Evolutionary conservation across 2,113 vertebrate species (phyloP), one percentile per base, ranked within the genome.

Genomic region (Maccullochella peelii): DNA sequence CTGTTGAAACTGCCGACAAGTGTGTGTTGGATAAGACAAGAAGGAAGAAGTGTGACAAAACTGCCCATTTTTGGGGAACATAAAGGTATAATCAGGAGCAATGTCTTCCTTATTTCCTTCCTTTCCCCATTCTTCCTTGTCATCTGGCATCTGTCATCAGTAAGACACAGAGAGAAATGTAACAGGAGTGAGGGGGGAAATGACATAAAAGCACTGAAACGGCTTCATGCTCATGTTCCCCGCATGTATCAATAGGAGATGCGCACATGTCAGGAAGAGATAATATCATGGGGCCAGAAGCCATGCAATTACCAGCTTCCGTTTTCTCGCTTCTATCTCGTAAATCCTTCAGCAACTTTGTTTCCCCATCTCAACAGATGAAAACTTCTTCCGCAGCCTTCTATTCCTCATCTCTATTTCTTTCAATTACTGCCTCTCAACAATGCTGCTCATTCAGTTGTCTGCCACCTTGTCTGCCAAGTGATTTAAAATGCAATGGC

Each of bases 241-340:
- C 71, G 79, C 78, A 86, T 84, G 86, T 83, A 74, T 84, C 80
- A 90, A 89, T 70, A 58, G 80, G 86, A 63, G 62, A 85, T 44
- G 59, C 5, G 61, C 76, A 86, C 83, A 84, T 88, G 88, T 84
- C 87, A 90, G 86, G 88, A 80, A 69, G 82, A 88, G 86, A 90
- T 90, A 76, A 86, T 72, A 92, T 88, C 77, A 83, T 2, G 47
- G 59, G 83, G 77, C 86, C 84, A 90, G 83, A 87, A 88, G 84
- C 83, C 82, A 16, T 74, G 83, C 88, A 94, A 93, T 94, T 89
- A 92, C 79, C 69, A 86, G 88, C 85, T 83, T 91, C 88, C 82
- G 57, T 83, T 84, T 79, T 80, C 66, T 73, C 68, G 81, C 82
- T 25, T 75, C 81, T 69, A 63, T 81, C 79, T 83, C 10, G 50